These are phyloP conservation scores for Rhynchopsitta pachyrhyncha DNA, from an alignment of 2,113 vertebrate genomes.

Conservation along the genomic window DNA sequence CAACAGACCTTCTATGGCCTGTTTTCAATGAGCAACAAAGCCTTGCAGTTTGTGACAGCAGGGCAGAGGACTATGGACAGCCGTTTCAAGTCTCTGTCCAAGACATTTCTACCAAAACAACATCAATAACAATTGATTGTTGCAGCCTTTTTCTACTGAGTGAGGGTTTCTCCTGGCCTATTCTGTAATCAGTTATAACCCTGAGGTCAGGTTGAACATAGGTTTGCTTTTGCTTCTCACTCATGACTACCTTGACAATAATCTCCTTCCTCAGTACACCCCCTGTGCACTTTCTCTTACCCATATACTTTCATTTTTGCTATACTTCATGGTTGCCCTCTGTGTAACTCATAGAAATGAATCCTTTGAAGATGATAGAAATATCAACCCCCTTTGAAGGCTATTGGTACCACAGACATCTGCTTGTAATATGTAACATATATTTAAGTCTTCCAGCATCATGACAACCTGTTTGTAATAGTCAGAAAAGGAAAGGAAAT, in stretches of 20 bases:
- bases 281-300: not conserved
- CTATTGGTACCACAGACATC: not conserved
- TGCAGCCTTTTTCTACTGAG: not conserved
- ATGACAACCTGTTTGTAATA: not conserved
- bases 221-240: not conserved
- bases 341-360: not conserved
- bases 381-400: not conserved
- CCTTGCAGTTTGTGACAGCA: not conserved
- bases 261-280: not conserved
- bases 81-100: not conserved
- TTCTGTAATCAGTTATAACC: not conserved
- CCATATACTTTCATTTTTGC: not conserved
- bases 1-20: not conserved
- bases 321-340: not conserved
- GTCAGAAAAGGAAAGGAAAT: not conserved
- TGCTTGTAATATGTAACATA: not conserved
- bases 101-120: not conserved
- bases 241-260: not conserved
- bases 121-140: not conserved
- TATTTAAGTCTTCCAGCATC: not conserved
- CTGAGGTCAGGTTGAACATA: not conserved
- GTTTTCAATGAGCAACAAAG: not conserved
- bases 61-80: not conserved
- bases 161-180: not conserved
- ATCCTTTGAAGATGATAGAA: not conserved